These are phyloP conservation scores for Chionis minor DNA, from an alignment of 2,113 vertebrate species.

Conservation along the genomic window DNA sequence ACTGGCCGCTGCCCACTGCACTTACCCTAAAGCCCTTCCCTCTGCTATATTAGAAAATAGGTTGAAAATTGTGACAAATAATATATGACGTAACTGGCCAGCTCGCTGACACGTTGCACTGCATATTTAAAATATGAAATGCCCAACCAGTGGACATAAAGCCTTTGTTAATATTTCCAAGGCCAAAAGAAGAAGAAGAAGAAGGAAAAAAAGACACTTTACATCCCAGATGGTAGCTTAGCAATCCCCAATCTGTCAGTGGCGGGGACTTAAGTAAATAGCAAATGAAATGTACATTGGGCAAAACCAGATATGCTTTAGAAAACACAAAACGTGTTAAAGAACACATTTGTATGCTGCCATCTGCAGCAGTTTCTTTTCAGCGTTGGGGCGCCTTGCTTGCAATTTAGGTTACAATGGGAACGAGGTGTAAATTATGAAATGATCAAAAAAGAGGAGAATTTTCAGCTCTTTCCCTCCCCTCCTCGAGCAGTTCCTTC, in stretches of 20 bases:
- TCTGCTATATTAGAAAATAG: background rate
- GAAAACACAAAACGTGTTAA: constrained; percentile 3
- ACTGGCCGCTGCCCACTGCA: background rate
- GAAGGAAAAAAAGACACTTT: background rate
- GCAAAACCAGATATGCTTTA: constrained; percentile 6
- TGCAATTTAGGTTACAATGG: background rate
- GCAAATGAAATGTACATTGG: background rate
- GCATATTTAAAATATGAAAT: background rate
- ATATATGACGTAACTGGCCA: accelerated
- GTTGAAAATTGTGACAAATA: background rate
- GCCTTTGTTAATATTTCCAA: background rate
- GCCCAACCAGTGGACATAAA: background rate
- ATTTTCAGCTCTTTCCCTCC: background rate
- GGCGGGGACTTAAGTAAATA: background rate
- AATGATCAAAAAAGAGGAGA: background rate
- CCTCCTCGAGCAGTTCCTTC: background rate
- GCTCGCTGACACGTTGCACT: background rate
- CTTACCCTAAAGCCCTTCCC: background rate
- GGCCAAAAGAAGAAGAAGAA: background rate
- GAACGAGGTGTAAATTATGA: background rate
- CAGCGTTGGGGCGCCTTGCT: background rate
- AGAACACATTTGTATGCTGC: constrained; percentile 3
- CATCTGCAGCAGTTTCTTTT: constrained; percentile 5
- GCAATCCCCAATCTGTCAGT: constrained; percentile 1
- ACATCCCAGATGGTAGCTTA: background rate